A percentile compares a stretch with the other conserved stretches of the same genome.
Evolutionary conservation across 2,113 vertebrate species (phyloP).

Genomic region (Tapirus terrestris): DNA sequence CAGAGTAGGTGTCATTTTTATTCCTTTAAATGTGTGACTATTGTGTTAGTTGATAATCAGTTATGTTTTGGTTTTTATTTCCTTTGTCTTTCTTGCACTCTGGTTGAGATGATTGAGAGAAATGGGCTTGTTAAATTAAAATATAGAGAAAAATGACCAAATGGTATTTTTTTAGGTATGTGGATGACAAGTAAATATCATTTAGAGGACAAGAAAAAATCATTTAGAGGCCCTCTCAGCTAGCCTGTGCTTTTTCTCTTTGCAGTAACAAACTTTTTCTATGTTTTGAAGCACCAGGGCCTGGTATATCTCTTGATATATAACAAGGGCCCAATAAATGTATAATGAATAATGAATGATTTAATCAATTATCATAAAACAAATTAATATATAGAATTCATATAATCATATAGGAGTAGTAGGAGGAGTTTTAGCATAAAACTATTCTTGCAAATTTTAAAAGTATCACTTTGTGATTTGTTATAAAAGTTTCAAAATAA

Average conservation of each 20-base stretch:
- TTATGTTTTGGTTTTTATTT: not conserved
- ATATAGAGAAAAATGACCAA: not conserved
- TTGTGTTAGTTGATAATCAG: not conserved
- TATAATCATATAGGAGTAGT: not conserved
- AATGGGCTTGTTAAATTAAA: not conserved
- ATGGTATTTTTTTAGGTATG: not conserved
- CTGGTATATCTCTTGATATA: not conserved
- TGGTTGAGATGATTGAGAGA: not conserved
- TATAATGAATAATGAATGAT: not conserved
- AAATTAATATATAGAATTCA: not conserved
- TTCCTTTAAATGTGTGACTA: constrained; percentile 79
- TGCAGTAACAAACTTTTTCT: not conserved
- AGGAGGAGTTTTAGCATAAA: not conserved
- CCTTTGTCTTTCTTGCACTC: not conserved
- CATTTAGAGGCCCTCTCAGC: not conserved
- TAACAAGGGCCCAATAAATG: not conserved
- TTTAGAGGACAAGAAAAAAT: not conserved
- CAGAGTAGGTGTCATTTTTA: constrained; percentile 74
- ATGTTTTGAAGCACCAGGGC: not conserved
- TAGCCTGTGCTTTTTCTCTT: not conserved
- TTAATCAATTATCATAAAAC: not conserved
- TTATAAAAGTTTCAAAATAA: not conserved
- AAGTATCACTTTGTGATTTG: not conserved
- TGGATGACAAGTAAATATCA: not conserved
- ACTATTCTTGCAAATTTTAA: not conserved